Base-by-base conservation (phyloP, 2,888 invertebrate genomes). In the Dryobotodes eremita region DNA sequence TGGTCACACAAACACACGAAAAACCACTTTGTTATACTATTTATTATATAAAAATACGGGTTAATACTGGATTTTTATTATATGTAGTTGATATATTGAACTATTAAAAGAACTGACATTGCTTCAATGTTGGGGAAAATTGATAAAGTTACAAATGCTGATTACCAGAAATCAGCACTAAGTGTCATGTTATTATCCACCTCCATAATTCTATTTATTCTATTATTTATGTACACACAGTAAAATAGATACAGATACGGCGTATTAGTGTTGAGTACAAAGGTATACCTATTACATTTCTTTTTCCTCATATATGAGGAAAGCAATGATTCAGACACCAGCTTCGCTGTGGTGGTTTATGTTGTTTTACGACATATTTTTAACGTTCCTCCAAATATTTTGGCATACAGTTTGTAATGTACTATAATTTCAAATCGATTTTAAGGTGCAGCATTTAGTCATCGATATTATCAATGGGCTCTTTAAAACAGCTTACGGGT, bases 301-400 rank as follows among this genome's bases (percentile, higher is more conserved):
- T 68, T 83, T 82, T 83, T 83, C 76, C 83, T 80, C n/a, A 17
- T 68, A 26, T n/a, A 55, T n/a, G n/a, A n/a, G n/a, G n/a, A 53
- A 73, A 46, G 8, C 83, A 17, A 57, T 76, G 80, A 80, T 53
- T 80, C 77, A 77, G 57, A 69, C 10, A 48, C 26, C 4, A 10
- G 11, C 15, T n/a, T 55, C 15, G 7, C 13, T 48, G 42, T 57
- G 5, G 11, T 23, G 48, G 8, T 36, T n/a, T n/a, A 50, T 17
- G 20, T 50, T 3, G n/a, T 46, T 74, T 50, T 23, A 42, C 53
- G 59, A 36, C 83, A 66, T 42, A 61, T 83, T 83, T 75, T 83
- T 83, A 68, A 79, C 26, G 66, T 61, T 48, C 17, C 26, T 55
- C 0, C 11, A 83, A 55, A 53, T 55, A 53, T 77, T 61, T 77